Evolutionary conservation across 1,140 invertebrate species (phyloP), one percentile per base, ranked within the genome.

Genomic region (Drosophila erecta): DNA sequence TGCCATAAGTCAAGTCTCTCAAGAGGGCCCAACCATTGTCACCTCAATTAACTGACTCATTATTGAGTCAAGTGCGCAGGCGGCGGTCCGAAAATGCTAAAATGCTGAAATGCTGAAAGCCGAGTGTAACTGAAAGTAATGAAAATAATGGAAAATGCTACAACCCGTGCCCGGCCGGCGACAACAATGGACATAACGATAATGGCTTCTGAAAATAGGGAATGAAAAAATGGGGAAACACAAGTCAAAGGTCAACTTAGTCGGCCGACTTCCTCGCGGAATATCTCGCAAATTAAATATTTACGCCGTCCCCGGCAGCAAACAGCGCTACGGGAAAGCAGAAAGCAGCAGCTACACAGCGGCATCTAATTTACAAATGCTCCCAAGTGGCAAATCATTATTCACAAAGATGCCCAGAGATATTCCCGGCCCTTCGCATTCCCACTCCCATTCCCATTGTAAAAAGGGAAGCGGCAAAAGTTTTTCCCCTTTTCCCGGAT

Each of bases 321-420:
- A 70, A 49, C 67, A 44, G 50, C 30, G 46, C 66, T 54, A 12
- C 33, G 55, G 50, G 44, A 64, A 58, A 61, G n/a, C 71, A 59
- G 44, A 64, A 58, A 61, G n/a, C 71, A 59, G 62, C 33, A 59
- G 57, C 43, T 50, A 70, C 53, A 74, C 64, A 57, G 51, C 56
- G 44, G 83, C 79, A 70, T 87, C 83, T 87, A 87, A 87, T 87
- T 87, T 87, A 87, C 83, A 87, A 87, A 76, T 59, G 84, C 83
- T 87, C 83, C 83, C 83, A 89, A 87, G 84, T 87, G 83, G 83
- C 84, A 89, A 87, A 89, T 87, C 83, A 89, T 89, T 87, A 87
- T 89, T 81, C 83, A 89, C 66, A 89, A 69, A 77, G 75, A 77
- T 77, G 65, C 65, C 73, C 66, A 43, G 53, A 53, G 51, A 72